These are phyloP conservation scores for Menura novaehollandiae DNA, from an alignment of 2,113 vertebrate species.

Conservation along the genomic window DNA sequence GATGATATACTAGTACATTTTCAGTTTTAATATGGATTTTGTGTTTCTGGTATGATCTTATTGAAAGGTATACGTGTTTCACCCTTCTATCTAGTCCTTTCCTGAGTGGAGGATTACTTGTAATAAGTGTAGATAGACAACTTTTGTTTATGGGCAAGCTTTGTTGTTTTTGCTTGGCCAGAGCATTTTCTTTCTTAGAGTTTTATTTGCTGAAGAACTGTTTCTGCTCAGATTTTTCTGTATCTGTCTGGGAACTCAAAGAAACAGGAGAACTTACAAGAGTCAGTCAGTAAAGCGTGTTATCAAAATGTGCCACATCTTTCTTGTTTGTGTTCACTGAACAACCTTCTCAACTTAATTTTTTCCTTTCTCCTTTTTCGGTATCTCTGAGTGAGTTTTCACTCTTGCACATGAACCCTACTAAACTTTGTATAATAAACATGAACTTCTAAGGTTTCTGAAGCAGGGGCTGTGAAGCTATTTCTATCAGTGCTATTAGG, in stretches of 20 bases:
- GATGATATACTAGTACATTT: accelerated
- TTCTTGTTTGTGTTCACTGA: neutral
- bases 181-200: neutral
- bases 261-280: neutral
- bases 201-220: neutral
- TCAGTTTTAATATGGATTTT: neutral
- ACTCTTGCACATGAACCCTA: neutral
- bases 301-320: neutral
- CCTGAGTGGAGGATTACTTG: neutral
- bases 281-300: neutral
- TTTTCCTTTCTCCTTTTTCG: neutral
- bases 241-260: neutral
- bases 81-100: neutral
- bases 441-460: neutral
- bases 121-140: neutral
- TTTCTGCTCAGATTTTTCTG: neutral
- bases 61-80: neutral
- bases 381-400: neutral
- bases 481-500: neutral
- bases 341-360: neutral
- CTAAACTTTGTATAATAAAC: neutral
- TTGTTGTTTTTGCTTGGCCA: neutral
- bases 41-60: neutral
- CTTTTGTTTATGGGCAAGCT: neutral
- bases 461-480: neutral